A percentile compares a stretch with the other conserved stretches of the same genome.
Evolutionary conservation across 2,113 vertebrate genomes (phyloP).

Genomic region (Labeo catla): DNA sequence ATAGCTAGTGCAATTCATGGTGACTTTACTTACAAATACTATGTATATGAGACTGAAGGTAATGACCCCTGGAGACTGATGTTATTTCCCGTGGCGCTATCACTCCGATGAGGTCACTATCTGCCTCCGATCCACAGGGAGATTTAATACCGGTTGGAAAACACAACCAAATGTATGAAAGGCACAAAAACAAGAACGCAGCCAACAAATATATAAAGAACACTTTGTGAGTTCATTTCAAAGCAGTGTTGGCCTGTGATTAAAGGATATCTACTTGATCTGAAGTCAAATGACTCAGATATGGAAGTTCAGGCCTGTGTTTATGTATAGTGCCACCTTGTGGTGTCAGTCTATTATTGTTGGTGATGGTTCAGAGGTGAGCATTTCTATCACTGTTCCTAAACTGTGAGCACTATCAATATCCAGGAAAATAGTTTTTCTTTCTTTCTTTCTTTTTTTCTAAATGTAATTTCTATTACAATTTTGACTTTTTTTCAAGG

Average conservation of each 20-base stretch:
- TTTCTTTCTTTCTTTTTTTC: background rate
- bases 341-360: background rate
- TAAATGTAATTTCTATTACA: too few relatives aligned
- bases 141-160: conserved; percentile 32
- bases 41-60: background rate
- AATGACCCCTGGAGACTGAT: conserved; percentile 9
- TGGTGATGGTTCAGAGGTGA: background rate
- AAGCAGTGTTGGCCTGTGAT: conserved; percentile 46
- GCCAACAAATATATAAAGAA: conserved; percentile 55
- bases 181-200: conserved; percentile 45
- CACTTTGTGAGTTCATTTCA: conserved; percentile 50
- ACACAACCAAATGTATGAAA: conserved; percentile 47
- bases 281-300: conserved; percentile 38
- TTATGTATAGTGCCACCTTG: conserved; percentile 34
- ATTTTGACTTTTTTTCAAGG: too few relatives aligned
- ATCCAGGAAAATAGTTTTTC: background rate
- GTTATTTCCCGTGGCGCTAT: conserved; percentile 30
- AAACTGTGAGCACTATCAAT: background rate
- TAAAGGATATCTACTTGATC: conserved; percentile 50
- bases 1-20: background rate
- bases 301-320: background rate
- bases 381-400: background rate
- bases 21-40: background rate
- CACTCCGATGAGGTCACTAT: conserved; percentile 40
- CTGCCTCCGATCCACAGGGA: conserved; percentile 17